phyloP scores from a whole-genome alignment of 30 jellyfish, hydroid and myxozoan genomes.

The Turritopsis rubra region DNA sequence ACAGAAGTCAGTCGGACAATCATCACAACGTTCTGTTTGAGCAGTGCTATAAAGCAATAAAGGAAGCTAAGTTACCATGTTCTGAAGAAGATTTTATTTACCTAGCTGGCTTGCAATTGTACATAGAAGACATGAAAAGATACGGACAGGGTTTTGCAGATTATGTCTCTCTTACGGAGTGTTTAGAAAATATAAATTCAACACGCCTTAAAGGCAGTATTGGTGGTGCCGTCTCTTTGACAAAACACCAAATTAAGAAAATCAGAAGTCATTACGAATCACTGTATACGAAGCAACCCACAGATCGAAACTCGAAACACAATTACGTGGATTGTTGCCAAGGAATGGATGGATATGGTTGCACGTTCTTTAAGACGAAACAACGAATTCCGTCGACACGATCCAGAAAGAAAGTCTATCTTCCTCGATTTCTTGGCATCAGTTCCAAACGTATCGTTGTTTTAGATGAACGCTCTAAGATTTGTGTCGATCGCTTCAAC shows the following conservation, averaged over 20 bases:
- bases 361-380: constrained; percentile 81
- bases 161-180: constrained; percentile 18
- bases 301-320: constrained; percentile 86
- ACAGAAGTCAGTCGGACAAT: constrained; percentile 32
- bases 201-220: constrained; percentile 65
- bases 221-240: constrained; percentile 65
- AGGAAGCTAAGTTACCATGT: constrained; percentile 77
- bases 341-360: constrained; percentile 88
- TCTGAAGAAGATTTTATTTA: constrained; percentile 82
- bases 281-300: constrained; percentile 44
- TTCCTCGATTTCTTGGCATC: constrained; percentile 66
- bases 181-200: constrained; percentile 59
- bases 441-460: constrained; percentile 70
- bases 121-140: constrained; percentile 71
- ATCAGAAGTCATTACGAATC: constrained; percentile 59
- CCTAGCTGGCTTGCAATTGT: constrained; percentile 80
- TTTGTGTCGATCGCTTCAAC: constrained; percentile 58
- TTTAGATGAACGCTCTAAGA: constrained; percentile 84
- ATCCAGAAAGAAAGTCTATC: constrained; percentile 42
- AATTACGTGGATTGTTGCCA: constrained; percentile 94
- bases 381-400: constrained; percentile 65
- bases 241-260: constrained; percentile 54
- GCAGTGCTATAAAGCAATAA: constrained; percentile 80
- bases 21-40: constrained; percentile 82
- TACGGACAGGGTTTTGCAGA: constrained; percentile 85